These are phyloP conservation scores for Eriocheir sinensis DNA, from an alignment of 1,140 invertebrate genomes.

Conservation along the genomic window DNA sequence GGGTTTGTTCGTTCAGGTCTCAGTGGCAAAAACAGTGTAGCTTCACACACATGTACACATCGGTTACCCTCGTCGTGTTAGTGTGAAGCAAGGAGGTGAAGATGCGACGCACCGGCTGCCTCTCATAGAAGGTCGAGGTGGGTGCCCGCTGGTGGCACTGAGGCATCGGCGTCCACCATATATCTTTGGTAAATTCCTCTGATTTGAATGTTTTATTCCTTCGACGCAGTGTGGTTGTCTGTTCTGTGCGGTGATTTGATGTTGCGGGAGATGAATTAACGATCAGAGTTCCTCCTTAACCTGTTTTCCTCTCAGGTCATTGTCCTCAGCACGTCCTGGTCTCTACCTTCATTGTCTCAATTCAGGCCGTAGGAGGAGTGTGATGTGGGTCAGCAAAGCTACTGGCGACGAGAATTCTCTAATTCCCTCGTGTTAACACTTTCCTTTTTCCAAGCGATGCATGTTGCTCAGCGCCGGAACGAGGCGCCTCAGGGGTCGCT, in stretches of 20 bases:
- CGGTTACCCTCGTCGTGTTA: background rate
- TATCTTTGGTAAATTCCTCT: background rate
- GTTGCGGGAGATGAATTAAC: background rate
- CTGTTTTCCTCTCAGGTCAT: no score
- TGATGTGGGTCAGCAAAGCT: no score
- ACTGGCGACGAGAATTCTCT: no score
- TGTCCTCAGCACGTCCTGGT: no score
- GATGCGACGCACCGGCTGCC: no score
- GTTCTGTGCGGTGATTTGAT: background rate
- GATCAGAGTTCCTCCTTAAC: background rate
- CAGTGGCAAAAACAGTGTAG: background rate
- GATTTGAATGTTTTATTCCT: background rate
- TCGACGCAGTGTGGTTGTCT: background rate
- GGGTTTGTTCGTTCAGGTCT: conserved; percentile 5
- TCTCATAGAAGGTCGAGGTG: background rate
- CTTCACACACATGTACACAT: background rate
- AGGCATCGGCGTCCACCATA: background rate
- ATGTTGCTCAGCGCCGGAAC: no score
- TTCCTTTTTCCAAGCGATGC: no score
- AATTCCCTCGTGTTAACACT: no score
- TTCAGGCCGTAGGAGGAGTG: no score
- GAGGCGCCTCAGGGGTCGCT: no score
- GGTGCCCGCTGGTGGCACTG: background rate
- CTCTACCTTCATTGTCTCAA: no score
- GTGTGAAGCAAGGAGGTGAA: background rate